These are phyloP conservation scores for human DNA, from an alignment of 2,113 vertebrate genomes.

Conservation along the genomic window DNA sequence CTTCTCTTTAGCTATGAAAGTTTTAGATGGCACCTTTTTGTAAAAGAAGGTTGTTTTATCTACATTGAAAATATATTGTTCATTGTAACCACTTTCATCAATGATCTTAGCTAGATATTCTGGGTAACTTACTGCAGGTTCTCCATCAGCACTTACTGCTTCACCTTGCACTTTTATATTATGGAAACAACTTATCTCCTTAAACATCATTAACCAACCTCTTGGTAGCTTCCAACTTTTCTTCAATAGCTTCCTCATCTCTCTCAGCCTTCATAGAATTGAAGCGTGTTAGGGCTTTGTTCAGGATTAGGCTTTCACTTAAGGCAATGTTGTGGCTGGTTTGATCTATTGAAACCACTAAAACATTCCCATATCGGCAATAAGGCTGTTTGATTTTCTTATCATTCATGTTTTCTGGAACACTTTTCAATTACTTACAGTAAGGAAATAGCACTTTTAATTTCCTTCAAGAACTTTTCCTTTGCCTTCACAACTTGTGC, in stretches of 20 bases:
- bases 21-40: neutral
- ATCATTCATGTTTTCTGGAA: neutral
- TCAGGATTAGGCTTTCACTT: neutral
- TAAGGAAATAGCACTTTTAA: neutral
- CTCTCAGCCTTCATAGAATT: neutral
- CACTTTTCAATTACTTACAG: too few species aligned
- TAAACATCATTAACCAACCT: neutral
- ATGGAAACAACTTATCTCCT: neutral
- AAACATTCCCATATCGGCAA: neutral
- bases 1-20: neutral
- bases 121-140: neutral
- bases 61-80: neutral
- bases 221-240: neutral
- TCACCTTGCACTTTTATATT: neutral
- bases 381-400: neutral
- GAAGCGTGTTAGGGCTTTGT: neutral
- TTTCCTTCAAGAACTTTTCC: neutral
- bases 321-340: neutral
- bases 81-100: neutral
- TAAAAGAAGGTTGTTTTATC: neutral
- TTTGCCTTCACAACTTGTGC: neutral
- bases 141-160: neutral
- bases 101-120: neutral
- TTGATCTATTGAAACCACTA: neutral
- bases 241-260: neutral